Conservation (phyloP, 2,113 vertebrate species). For the Ciconia stormi region DNA sequence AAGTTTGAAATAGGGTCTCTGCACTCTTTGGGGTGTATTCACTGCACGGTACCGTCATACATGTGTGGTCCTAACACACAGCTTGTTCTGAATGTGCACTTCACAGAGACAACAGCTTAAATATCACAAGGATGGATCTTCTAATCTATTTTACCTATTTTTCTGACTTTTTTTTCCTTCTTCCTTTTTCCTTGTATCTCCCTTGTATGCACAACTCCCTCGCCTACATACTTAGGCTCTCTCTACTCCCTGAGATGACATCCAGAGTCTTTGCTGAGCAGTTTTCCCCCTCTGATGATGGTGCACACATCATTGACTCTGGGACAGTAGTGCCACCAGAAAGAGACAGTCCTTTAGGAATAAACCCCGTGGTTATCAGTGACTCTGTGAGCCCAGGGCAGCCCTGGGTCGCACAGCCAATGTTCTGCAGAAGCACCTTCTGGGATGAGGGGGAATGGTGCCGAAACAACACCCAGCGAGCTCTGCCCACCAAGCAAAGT, state of each 20-base stretch:
- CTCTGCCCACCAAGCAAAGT: neutral
- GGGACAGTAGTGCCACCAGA: neutral
- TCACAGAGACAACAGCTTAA: neutral
- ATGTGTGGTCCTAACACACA: neutral
- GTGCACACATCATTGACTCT: neutral
- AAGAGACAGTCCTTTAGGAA: neutral
- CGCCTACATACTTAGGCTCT: neutral
- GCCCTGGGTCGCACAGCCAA: neutral
- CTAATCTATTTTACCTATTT: neutral
- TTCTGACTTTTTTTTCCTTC: neutral
- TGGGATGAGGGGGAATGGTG: neutral
- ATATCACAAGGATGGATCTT: neutral
- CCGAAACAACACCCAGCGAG: neutral
- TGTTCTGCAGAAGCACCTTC: neutral
- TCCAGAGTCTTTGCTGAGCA: neutral
- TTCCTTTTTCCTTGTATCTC: neutral
- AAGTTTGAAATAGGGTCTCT: neutral
- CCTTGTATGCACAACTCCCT: neutral
- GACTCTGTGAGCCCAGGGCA: neutral
- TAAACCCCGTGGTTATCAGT: neutral
- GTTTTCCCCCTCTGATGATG: neutral
- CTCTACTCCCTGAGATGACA: neutral
- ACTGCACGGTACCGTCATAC: neutral
- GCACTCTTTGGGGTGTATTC: neutral
- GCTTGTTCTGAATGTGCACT: neutral